Evolutionary conservation across 2,797 vertebrate species (phyloP), one percentile per base, ranked within the genome.

Genomic region (Cyclura pinguis): DNA sequence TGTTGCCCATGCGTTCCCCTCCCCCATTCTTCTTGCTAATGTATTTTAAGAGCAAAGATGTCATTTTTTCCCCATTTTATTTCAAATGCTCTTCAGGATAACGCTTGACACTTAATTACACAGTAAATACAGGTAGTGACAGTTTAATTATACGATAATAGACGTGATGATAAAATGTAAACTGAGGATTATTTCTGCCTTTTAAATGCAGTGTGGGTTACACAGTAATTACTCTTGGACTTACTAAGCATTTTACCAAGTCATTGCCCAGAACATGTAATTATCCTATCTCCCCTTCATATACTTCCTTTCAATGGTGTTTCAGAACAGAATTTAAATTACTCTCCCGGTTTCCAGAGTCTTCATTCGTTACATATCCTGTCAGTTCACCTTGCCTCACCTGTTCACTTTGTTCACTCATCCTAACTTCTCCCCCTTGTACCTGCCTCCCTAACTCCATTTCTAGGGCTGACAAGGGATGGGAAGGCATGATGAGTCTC

Each of bases 141-240:
- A 92, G 12, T 81, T 69, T 92, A 93, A 94, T 80, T 84, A 62
- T 78, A 87, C 72, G 42, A 91, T 84, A 94, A 92, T 91, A 32
- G 0, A 52, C 83, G 27, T 9, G 84, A 80, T 80, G 2, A 78
- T 93, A 89, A 38, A 74, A 88, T 85, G 52, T 85, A 92, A 96
- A 94, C 27, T 88, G 5, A 84, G 78, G 73, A 92, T 92, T 86
- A 78, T 92, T 69, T 89, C 59, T 77, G 35, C 50, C 78, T 69
- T 92, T 86, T 86, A 89, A 89, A 92, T 42, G 0, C 42, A 92
- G 38, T 35, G 42, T 91, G 87, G 89, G 35, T 87, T 93, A 91
- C 88, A 86, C 4, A 47, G 29, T 74, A 93, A 91, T 92, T 92
- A 92, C 85, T 92, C 14, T 80, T 91, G 78, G 50, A 38, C 86